Conservation (phyloP, 2,113 vertebrate genomes). For the Mormoops blainvillei region DNA sequence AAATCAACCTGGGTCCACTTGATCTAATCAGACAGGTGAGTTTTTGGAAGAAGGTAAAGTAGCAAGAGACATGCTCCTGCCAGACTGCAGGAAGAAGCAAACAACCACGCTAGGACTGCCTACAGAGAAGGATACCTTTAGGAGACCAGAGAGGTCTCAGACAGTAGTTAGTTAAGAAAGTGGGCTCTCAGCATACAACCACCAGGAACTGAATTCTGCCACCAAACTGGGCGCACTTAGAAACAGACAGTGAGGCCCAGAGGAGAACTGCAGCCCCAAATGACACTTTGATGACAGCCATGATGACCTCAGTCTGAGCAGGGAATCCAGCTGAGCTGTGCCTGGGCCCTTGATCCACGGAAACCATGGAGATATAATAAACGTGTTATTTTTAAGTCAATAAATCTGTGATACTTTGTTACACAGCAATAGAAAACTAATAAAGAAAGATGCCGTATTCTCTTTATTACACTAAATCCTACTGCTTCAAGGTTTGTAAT, state of each 20-base stretch:
- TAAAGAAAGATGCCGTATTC: neutral
- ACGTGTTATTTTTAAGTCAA: neutral
- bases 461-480: neutral
- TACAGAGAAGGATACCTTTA: neutral
- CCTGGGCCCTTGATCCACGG: neutral
- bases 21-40: neutral
- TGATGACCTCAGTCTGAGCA: neutral
- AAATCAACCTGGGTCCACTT: neutral
- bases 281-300: neutral
- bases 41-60: neutral
- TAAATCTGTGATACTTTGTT: neutral
- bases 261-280: neutral
- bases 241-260: neutral
- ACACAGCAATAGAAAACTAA: neutral
- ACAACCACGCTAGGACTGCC: neutral
- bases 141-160: neutral
- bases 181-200: neutral
- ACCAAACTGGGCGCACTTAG: neutral
- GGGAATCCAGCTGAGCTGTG: neutral
- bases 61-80: neutral
- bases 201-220: neutral
- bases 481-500: neutral
- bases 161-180: neutral
- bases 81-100: neutral
- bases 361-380: neutral